Percentiles rank a stretch among this genome's conserved stretches.
phyloP scores from a whole-genome alignment of 2,797 vertebrate genomes.

The Dromococcyx pavoninus region DNA sequence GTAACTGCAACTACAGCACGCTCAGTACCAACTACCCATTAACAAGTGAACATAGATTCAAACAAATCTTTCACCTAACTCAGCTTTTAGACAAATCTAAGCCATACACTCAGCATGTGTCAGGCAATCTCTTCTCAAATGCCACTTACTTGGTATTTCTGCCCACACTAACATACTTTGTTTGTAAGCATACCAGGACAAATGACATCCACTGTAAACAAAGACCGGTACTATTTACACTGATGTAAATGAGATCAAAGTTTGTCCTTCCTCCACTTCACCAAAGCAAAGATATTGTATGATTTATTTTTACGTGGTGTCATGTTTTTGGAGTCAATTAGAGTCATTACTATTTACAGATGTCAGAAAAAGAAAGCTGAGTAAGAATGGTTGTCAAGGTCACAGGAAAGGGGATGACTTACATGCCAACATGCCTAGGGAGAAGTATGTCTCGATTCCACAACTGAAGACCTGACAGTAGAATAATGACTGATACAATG shows the following conservation, averaged over 20 bases:
- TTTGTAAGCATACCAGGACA: not conserved
- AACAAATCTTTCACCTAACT: not conserved
- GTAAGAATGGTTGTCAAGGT: not conserved
- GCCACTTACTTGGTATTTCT: not conserved
- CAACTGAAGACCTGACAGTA: not conserved
- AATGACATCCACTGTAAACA: not conserved
- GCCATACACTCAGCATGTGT: accelerated
- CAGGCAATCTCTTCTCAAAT: not conserved
- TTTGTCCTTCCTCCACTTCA: not conserved
- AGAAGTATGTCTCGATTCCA: not conserved
- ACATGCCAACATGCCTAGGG: not conserved
- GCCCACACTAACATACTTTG: not conserved
- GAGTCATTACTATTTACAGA: not conserved
- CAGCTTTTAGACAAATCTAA: not conserved
- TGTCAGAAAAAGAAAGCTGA: not conserved
- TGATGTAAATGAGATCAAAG: not conserved
- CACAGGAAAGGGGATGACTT: not conserved
- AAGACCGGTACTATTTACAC: not conserved
- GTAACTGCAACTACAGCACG: not conserved
- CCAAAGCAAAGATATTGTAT: not conserved
- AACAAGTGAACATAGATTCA: not conserved
- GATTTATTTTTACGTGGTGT: not conserved
- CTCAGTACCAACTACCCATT: not conserved
- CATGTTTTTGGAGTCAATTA: not conserved
- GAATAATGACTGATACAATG: not conserved